These are phyloP conservation scores for Drosophila arizonae DNA, from an alignment of 1,140 invertebrate genomes.

Conservation along the genomic window DNA sequence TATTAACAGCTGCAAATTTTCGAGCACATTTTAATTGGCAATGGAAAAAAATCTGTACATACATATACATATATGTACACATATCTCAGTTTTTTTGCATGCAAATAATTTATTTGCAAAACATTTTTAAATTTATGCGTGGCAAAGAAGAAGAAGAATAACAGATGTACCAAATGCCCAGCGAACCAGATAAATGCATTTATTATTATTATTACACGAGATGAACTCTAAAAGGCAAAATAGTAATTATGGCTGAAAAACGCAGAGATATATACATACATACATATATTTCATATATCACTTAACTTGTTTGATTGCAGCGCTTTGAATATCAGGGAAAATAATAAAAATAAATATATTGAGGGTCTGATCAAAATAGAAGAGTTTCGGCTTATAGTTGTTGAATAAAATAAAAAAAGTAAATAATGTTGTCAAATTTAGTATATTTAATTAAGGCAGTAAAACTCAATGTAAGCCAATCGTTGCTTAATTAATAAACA, in stretches of 20 bases:
- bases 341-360: not conserved
- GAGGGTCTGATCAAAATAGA: not conserved
- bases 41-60: slow-evolving; percentile 14
- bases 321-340: too few relatives aligned
- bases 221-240: not conserved
- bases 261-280: too few relatives aligned
- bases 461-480: too few relatives aligned
- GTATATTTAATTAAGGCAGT: not conserved
- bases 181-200: slow-evolving; percentile 29
- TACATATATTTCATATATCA: not conserved
- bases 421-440: not conserved
- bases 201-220: slow-evolving; percentile 18
- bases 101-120: slow-evolving; percentile 54
- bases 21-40: slow-evolving; percentile 41
- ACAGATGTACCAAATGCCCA: slow-evolving; percentile 32
- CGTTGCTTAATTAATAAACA: too few relatives aligned
- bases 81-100: slow-evolving; percentile 1
- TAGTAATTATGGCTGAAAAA: not conserved
- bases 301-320: too few relatives aligned
- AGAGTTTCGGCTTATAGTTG: too few relatives aligned
- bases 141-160: not conserved
- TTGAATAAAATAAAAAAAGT: not conserved
- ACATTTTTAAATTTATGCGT: slow-evolving; percentile 43
- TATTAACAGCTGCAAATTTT: slow-evolving; percentile 34
- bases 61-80: not conserved